Base-by-base conservation (phyloP, 92 coral and sea anemone species). In the Paragorgia papillata region DNA sequence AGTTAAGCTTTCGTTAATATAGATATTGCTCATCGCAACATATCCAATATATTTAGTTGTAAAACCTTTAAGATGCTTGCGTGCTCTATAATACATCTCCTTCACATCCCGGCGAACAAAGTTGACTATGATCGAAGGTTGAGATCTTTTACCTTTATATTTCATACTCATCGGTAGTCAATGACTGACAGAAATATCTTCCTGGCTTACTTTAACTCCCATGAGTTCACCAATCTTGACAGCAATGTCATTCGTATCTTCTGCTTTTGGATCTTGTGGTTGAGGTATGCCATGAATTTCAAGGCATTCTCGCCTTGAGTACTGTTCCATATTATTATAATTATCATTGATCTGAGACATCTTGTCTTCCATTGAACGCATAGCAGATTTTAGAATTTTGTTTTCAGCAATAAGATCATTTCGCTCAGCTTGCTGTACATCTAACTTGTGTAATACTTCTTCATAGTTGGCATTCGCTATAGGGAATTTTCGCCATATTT, bases 111-210 rank as follows among this genome's bases (percentile, higher is more conserved):
- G 69, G 0, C 83, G 62, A 29, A 81, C 87, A 54, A 88, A 81
- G 32, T 71, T 88, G 15, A 81, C 89, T 12, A 88, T 81, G 50
- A 82, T 85, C 29, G 84, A 66, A 3, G 85, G 83, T 22, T 20
- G n/a, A 1, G 69, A 26, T 27, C 44, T 53, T 50, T 62, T 67
- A 8, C 83, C 80, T 75, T 81, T 75, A 53, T 81, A 75, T 24
- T 40, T 65, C 56, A 25, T 80, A 49, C 80, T 81, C 0, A 57
- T 57, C 9, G 86, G 86, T 32, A 84, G 28, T 3, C 84, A 69
- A 41, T 84, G 84, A 58, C 80, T 69, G n/a, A 84, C 76, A 9
- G 84, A 81, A 15, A 81, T 86, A 27, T 81, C 74, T 18, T 41
- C 43, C 30, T 75, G 59, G 14, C 69, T 53, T 3, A 86, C 43